Conservation (phyloP, 2,888 invertebrate genomes). For the Odontocerum albicorne region DNA sequence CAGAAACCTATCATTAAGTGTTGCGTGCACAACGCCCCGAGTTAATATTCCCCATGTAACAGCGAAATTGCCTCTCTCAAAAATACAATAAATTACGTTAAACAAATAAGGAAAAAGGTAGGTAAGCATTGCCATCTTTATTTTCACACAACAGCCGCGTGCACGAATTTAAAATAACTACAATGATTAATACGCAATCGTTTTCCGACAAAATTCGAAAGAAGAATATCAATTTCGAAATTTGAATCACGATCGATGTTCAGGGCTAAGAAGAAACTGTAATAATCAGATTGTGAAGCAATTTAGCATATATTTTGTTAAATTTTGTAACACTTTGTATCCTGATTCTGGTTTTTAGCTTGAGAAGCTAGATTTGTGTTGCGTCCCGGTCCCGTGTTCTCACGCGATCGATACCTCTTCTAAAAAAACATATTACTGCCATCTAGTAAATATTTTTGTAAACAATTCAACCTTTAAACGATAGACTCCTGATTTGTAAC, state of each 20-base stretch:
- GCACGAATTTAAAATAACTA: too few species aligned
- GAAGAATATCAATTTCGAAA: slow-evolving; percentile 1
- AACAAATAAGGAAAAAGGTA: slow-evolving; percentile 4
- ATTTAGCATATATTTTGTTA: neutral
- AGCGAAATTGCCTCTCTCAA: neutral
- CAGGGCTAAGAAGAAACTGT: neutral
- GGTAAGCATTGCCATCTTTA: neutral
- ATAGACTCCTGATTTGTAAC: too few species aligned
- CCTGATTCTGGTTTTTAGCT: too few species aligned
- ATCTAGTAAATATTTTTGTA: too few species aligned
- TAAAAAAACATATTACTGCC: too few species aligned
- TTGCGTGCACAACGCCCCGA: too few species aligned
- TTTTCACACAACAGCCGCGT: neutral
- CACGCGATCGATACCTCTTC: too few species aligned
- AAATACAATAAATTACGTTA: slow-evolving; percentile 8
- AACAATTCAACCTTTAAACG: too few species aligned
- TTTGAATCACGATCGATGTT: neutral
- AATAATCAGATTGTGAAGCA: neutral
- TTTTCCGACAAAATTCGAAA: slow-evolving; percentile 3
- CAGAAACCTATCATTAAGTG: slow-evolving; percentile 5
- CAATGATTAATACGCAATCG: neutral
- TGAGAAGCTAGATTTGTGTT: too few species aligned
- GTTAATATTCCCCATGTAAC: too few species aligned
- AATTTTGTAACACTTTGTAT: neutral
- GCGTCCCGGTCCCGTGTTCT: too few species aligned